A percentile compares a stretch with the other conserved stretches of the same genome.
Evolutionary conservation across 2,888 invertebrate genomes (phyloP).

Genomic region (Hypolimnas misippus): DNA sequence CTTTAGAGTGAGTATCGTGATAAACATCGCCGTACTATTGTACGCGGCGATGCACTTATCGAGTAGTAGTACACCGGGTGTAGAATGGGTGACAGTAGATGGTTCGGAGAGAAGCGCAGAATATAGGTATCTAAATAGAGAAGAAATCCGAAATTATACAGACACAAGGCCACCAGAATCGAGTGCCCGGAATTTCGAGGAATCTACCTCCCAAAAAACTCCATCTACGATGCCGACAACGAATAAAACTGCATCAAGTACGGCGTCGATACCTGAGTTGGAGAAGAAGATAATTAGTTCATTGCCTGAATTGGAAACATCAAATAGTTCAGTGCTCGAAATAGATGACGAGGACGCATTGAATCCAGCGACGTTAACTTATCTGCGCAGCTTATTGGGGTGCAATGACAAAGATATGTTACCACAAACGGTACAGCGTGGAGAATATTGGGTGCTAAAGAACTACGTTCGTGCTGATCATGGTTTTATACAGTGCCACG

Average conservation of each 20-base stretch:
- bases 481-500: constrained; percentile 88
- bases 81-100: constrained; percentile 70
- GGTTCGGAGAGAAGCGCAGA: constrained; percentile 66
- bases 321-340: constrained; percentile 64
- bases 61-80: constrained; percentile 58
- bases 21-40: constrained; percentile 88
- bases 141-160: constrained; percentile 63
- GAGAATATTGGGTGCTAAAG: constrained; percentile 94
- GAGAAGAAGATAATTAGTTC: constrained; percentile 66
- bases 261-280: constrained; percentile 61
- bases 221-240: constrained; percentile 71
- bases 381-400: constrained; percentile 78
- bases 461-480: constrained; percentile 92
- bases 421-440: constrained; percentile 87
- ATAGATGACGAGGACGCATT: constrained; percentile 69
- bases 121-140: constrained; percentile 56
- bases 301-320: constrained; percentile 62
- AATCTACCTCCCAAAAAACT: constrained; percentile 72
- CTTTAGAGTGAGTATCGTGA: constrained; percentile 89
- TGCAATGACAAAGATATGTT: constrained; percentile 86
- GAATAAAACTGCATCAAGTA: constrained; percentile 75
- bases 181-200: constrained; percentile 58
- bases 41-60: constrained; percentile 88
- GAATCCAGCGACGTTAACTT: constrained; percentile 64
- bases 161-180: constrained; percentile 56